Evolutionary conservation across 2,113 vertebrate species (phyloP), one percentile per base, ranked within the genome.

Genomic region (Carassius auratus): DNA sequence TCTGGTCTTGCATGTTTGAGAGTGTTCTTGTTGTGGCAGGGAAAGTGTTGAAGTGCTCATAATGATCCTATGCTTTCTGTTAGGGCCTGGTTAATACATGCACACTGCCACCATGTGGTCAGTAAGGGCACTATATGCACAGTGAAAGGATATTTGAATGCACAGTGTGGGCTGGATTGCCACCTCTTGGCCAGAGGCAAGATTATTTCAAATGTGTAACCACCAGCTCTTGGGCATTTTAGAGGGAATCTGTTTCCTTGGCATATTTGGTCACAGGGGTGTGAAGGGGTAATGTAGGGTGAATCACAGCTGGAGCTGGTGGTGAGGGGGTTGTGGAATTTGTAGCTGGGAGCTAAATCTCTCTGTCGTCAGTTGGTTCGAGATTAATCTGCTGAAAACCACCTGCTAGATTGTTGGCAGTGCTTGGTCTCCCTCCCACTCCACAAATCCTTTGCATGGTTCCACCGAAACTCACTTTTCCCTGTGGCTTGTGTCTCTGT

Each of bases 51-150:
- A 59, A 59, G 12, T 61, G 23, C 23, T 15, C 74, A 76, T 48
- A 48, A 48, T 3, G 1, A 3, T 59, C 9, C n/a, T 33, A 8
- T 48, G 5, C 23, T 74, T 42, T n/a, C 26, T 38, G 9, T 8
- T 12, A 9, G 59, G 33, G 33, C 17, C 13, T 42, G 9, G 36
- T 81, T 84, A 10, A 33, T 77, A 45, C 48, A 74, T 80, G 38
- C 78, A 81, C 30, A 83, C 68, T 89, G 88, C 86, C 86, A 61
- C 86, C 86, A 42, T 83, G 88, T 89, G 88, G 23, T 42, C 38
- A 26, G 5, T 69, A 30, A 75, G 36, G 76, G 80, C 38, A 86
- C n/a, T 84, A 38, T 57, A 83, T 3, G 42, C 33, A 45, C 14
- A 4, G 12, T 52, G 8, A 61, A 4, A 12, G 68, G 21, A n/a